Evolutionary conservation across 2,113 vertebrate genomes (phyloP).

Genomic region (Globicephala melas): DNA sequence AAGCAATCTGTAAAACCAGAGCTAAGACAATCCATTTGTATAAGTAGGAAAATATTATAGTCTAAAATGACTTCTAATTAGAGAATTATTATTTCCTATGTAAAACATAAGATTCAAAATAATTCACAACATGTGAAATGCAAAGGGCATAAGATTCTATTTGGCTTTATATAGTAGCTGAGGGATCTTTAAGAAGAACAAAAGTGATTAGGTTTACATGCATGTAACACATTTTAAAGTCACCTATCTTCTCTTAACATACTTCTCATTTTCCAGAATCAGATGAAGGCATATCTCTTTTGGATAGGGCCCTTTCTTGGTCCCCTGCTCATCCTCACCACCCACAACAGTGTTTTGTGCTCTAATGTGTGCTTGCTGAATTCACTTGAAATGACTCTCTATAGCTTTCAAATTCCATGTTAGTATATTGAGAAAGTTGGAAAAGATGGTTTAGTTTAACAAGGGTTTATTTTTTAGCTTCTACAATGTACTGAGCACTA

Average conservation of each 20-base stretch:
- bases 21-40: not conserved
- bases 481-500: fast-evolving
- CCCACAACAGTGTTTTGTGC: not conserved
- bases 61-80: not conserved
- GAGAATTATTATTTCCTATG: not conserved
- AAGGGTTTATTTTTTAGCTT: not conserved
- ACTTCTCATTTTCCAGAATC: not conserved
- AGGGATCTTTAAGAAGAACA: not conserved
- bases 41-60: not conserved
- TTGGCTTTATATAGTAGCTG: not conserved
- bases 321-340: not conserved
- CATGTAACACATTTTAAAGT: not conserved
- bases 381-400: not conserved
- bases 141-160: not conserved
- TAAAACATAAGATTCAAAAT: not conserved
- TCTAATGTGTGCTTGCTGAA: not conserved
- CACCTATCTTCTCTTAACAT: not conserved
- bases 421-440: not conserved
- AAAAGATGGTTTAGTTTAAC: not conserved
- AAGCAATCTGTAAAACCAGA: not conserved
- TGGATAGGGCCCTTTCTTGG: not conserved
- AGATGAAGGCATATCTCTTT: not conserved
- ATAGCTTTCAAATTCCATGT: not conserved
- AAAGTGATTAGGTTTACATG: not conserved
- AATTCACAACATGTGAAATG: not conserved